phyloP scores from a whole-genome alignment of 2,797 vertebrate genomes.

The Eulemur mongoz region DNA sequence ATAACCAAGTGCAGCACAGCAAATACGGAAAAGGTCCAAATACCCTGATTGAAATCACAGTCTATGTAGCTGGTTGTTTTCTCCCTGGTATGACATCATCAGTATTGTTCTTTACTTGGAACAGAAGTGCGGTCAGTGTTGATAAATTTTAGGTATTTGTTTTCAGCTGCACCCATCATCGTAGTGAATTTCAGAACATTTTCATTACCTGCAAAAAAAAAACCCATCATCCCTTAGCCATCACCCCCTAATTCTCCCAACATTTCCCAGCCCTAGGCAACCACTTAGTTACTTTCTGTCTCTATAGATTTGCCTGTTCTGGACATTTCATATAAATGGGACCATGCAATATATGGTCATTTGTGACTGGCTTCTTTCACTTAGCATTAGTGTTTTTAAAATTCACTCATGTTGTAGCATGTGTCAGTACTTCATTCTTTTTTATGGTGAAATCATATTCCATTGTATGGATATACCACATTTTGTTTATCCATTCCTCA shows the following conservation, averaged over 20 bases:
- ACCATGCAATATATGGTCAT: neutral
- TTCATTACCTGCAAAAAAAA: neutral
- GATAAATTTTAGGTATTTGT: neutral
- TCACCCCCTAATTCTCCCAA: neutral
- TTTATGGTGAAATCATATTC: conserved; percentile 22
- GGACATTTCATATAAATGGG: neutral
- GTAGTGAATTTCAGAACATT: neutral
- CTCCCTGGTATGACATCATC: neutral
- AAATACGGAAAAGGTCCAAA: neutral
- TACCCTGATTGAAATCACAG: neutral
- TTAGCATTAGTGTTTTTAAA: neutral
- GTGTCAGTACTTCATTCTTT: neutral
- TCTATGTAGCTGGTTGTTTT: neutral
- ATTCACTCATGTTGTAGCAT: neutral
- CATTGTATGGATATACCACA: neutral
- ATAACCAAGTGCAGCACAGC: neutral
- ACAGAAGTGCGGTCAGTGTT: neutral
- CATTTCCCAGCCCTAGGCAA: neutral
- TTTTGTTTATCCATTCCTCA: neutral
- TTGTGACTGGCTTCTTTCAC: neutral
- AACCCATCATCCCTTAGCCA: neutral
- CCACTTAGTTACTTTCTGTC: neutral
- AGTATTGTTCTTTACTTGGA: neutral
- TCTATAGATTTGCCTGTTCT: neutral
- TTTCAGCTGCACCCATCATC: neutral